A percentile compares a stretch with the other conserved stretches of the same genome.
Evolutionary conservation across 2,797 vertebrate genomes (phyloP).

Genomic region (Hippoglossus hippoglossus): DNA sequence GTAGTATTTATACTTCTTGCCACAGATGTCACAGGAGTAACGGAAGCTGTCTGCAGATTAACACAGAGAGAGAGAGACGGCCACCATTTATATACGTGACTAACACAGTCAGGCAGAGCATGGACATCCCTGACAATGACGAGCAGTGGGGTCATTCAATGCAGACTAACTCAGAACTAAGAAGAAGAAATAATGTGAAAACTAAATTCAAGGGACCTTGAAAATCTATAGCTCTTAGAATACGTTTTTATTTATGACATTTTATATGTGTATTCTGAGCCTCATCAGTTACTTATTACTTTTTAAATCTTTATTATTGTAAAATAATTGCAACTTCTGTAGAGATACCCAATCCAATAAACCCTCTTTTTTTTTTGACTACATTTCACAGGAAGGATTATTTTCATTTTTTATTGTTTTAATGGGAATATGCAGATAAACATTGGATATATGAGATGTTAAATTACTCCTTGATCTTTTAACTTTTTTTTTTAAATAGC

Average conservation of each 20-base stretch:
- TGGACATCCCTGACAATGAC: background rate
- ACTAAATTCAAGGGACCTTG: background rate
- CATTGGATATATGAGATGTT: too few species aligned
- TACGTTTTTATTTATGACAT: background rate
- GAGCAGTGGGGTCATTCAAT: background rate
- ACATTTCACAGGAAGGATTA: too few species aligned
- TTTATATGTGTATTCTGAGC: background rate
- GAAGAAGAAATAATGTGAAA: background rate
- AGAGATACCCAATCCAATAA: too few species aligned
- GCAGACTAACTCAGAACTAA: background rate
- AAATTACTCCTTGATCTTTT: too few species aligned
- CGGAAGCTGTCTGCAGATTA: constrained; percentile 92
- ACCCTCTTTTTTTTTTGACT: too few species aligned
- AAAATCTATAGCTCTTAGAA: background rate
- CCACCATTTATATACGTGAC: constrained; percentile 12
- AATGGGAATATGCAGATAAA: too few species aligned
- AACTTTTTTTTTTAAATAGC: too few species aligned
- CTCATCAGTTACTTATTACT: background rate
- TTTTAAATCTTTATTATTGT: too few species aligned
- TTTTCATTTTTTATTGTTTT: too few species aligned
- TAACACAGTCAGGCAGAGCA: constrained; percentile 6
- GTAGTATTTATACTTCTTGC: constrained; percentile 99
- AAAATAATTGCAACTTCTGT: too few species aligned
- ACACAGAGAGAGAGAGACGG: constrained; percentile 25
- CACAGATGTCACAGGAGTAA: constrained; percentile 98